Evolutionary conservation across 2,888 invertebrate genomes (phyloP).

Genomic region (Acanthococcus lagerstroemiae): DNA sequence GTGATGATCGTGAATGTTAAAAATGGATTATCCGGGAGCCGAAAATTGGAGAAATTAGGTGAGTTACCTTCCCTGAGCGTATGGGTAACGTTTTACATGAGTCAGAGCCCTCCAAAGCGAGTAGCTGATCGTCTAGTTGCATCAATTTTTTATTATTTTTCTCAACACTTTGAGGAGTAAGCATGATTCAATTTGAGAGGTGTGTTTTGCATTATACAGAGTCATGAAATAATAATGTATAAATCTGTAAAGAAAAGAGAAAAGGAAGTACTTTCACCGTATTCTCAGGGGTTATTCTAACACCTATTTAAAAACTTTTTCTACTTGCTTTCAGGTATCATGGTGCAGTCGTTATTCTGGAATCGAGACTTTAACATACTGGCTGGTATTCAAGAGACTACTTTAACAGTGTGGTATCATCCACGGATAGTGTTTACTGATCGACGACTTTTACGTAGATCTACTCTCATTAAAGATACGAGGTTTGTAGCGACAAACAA

Average conservation of each 20-base stretch:
- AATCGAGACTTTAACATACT: slow-evolving; percentile 67
- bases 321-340: slow-evolving; percentile 45
- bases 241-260: too few species aligned
- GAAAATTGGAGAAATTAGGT: slow-evolving; percentile 63
- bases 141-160: too few species aligned
- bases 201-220: too few species aligned
- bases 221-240: too few species aligned
- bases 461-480: slow-evolving; percentile 43
- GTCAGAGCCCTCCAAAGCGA: too few species aligned
- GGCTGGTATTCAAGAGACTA: slow-evolving; percentile 66
- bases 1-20: slow-evolving; percentile 49
- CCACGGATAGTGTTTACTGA: slow-evolving; percentile 63
- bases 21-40: slow-evolving; percentile 48
- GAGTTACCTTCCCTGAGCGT: too few species aligned
- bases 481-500: slow-evolving; percentile 39
- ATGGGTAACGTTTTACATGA: too few species aligned
- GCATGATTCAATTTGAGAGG: too few species aligned
- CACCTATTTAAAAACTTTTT: background rate
- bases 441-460: slow-evolving; percentile 52
- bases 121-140: too few species aligned
- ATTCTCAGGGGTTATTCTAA: too few species aligned
- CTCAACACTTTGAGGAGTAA: too few species aligned
- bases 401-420: slow-evolving; percentile 71
- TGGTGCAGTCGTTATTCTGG: slow-evolving; percentile 57
- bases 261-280: too few species aligned